These are phyloP conservation scores for Lordiphosa clarofinis DNA, from an alignment of 1,140 invertebrate genomes.

Conservation along the genomic window DNA sequence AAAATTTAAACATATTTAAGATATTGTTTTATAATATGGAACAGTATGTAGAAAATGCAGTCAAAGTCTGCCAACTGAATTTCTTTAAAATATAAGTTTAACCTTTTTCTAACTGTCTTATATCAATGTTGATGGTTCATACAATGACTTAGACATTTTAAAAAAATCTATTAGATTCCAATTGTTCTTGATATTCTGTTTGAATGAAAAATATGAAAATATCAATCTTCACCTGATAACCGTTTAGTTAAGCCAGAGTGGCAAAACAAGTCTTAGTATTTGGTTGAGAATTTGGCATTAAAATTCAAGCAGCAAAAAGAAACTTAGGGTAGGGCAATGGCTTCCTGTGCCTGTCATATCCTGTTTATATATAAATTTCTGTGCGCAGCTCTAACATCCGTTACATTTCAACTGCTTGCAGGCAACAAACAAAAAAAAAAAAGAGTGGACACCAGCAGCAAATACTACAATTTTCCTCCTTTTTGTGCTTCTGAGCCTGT, in stretches of 20 bases:
- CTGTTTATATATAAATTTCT: constrained; percentile 74
- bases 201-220: too few species aligned
- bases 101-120: too few species aligned
- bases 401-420: constrained; percentile 60
- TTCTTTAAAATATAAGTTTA: too few species aligned
- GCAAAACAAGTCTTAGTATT: constrained; percentile 26
- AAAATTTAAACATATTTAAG: too few species aligned
- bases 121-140: too few species aligned
- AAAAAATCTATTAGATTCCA: too few species aligned
- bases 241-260: constrained; percentile 53
- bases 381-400: constrained; percentile 64
- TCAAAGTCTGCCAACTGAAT: too few species aligned
- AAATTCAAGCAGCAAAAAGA: constrained; percentile 55
- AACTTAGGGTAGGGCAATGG: constrained; percentile 43
- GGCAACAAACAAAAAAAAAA: constrained; percentile 24
- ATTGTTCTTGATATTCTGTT: too few species aligned
- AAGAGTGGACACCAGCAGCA: constrained; percentile 13
- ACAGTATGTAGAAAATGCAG: too few species aligned
- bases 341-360: constrained; percentile 71
- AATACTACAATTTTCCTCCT: constrained; percentile 13
- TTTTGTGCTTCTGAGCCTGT: constrained; percentile 12
- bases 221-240: constrained; percentile 29
- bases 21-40: too few species aligned
- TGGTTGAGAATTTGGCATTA: constrained; percentile 55
- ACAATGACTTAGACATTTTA: too few species aligned